Base-by-base conservation (phyloP, 2,888 invertebrate species). In the Pseudeuparius sepicola region DNA sequence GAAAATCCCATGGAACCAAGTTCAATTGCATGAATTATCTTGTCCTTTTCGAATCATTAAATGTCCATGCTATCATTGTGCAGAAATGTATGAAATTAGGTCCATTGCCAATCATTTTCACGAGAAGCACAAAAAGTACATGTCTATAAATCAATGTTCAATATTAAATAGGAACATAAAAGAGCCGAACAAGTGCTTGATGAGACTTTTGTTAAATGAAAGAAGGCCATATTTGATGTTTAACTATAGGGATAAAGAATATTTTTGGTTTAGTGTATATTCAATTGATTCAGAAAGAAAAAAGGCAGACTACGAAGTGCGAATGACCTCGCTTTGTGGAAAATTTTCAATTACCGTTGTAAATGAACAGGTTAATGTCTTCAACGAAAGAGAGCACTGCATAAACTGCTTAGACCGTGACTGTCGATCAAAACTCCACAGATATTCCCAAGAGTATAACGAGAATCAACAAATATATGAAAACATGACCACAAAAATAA, bases 41-140 rank as follows among this genome's bases (percentile, higher is more conserved):
- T 42, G 41, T 33, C n/a, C 9, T 6, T 34, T 31, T 23, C 24
- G 40, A 14, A 39, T 32, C 17, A 36, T 44, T 14, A 36, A 31
- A 5, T 44, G 44, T 31, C 44, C 44, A 6, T 42, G 41, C 31
- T 41, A 40, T 4, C 31, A 40, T 12, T 44, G 44, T 31, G 24
- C 31, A 6, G 38, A 37, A 12, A 16, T 32, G 7, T 23, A 37
- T 15, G 32, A 36, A 12, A 40, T 42, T 12, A 11, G 16, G n/a
- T 27, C 34, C 9, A 26, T 44, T 3, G 23, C 36, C 11, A 25
- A 24, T 1, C 44, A 44, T 33, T 38, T 44, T 23, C 27, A 40
- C 6, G 38, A 30, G 6, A 33, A 31, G 14, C 44, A 44, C 26
- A 25, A 31, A 30, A 33, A 32, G 29, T 34, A 31, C 24, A 37